Base-by-base conservation (phyloP, 37 sponge, comb jelly and placozoan species). In the Oopsacas minuta region DNA sequence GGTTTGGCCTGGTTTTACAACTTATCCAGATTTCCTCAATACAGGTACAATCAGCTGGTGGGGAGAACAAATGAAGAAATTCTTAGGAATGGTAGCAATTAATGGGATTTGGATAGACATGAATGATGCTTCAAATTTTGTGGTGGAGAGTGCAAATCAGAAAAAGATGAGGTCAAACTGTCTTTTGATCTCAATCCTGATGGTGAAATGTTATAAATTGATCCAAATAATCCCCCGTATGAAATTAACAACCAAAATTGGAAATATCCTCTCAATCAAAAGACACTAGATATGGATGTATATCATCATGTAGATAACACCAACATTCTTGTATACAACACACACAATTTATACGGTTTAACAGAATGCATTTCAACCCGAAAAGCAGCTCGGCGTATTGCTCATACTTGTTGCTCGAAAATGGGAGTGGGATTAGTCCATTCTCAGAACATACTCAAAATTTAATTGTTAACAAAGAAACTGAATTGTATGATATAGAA, bases 21-120 rank as follows among this genome's bases (percentile, higher is more conserved):
- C 92, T 0, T 95, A 90, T 46, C 93, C 96, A 0, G 96, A 95
- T 85, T 95, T 95, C 87, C 34, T 93, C 0, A 85, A 93, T 39
- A 86, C 89, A 23, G 86, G 53, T 17, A 81, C 91, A 5, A 34
- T 38, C n/a, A 22, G 51, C 0, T 92, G 91, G 88, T 95, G 93
- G 93, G 37, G 88, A 23, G 37, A 88, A n/a, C 86, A 92, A 84
- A 92, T 95, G 35, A 46, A 42, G n/a, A 36, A 36, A 32, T 85
- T 61, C 81, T 36, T 85, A 23, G 37, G n/a, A 8, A 10, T 89
- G 0, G 37, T 95, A 1, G 39, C 84, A 30, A 87, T 95, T 1
- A 95, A 97, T 87, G 97, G 97, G 0, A 85, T 97, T 69, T 97
- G 97, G 97, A 89, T 97, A 46, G 95, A 97, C 84, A 97, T 97